A percentile compares a stretch with the other conserved stretches of the same genome.
phyloP scores from a whole-genome alignment of 2,797 vertebrate genomes.

The Gallinago stenura region DNA sequence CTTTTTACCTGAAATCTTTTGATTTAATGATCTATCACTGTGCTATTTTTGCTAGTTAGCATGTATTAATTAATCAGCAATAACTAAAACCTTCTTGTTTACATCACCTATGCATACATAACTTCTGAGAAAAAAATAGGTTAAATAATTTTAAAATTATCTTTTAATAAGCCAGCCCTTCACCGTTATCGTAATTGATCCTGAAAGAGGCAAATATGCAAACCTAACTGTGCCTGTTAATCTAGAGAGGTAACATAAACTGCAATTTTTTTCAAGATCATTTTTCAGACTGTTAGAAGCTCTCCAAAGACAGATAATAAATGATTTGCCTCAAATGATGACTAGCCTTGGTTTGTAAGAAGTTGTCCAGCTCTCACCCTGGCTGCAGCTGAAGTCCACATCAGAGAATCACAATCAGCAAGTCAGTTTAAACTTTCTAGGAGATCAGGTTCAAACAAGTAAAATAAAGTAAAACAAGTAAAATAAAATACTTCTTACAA shows the following conservation, averaged over 20 bases:
- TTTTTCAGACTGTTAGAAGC: background rate
- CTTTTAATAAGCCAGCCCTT: background rate
- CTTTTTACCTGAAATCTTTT: background rate
- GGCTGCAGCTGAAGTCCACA: rapidly evolving
- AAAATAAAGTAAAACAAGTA: background rate
- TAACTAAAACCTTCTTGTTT: background rate
- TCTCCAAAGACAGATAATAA: background rate
- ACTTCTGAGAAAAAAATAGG: background rate
- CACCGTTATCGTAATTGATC: background rate
- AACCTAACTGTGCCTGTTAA: background rate
- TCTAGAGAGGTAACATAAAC: background rate
- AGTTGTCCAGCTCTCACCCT: background rate
- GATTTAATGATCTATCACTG: background rate
- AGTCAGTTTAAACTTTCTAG: background rate
- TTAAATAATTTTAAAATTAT: background rate
- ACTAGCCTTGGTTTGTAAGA: background rate
- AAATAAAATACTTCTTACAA: background rate
- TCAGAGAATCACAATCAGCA: background rate
- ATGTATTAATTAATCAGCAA: background rate
- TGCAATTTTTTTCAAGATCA: background rate
- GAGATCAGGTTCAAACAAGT: background rate
- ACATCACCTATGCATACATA: background rate
- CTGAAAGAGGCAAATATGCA: background rate
- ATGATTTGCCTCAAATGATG: background rate
- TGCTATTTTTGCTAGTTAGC: background rate